Base-by-base conservation (phyloP, 2,113 vertebrate species). In the Eptatretus burgeri region DNA sequence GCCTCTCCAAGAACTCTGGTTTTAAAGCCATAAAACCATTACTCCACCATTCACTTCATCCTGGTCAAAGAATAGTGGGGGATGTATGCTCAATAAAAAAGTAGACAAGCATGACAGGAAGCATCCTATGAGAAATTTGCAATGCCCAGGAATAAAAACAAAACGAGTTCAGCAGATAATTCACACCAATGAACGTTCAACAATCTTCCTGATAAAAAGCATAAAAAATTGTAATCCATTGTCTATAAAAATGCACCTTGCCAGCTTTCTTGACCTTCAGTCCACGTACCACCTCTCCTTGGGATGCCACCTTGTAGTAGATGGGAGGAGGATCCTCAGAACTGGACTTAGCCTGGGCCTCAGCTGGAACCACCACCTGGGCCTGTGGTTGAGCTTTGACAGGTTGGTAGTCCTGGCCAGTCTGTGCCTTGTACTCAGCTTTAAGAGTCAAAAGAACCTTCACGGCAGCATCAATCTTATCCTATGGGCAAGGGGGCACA, bases 241-340 rank as follows among this genome's bases (percentile, higher is more conserved):
- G 27, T 41, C 7, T 7, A 5, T 41, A 60, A 20, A 60, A n/a
- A 67, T 71, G 74, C 72, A 86, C 85, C 80, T 85, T 86, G 8
- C 80, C 71, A 4, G 74, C 80, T 66, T 86, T 94, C 68, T 82
- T 82, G 1, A 74, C 69, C 74, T 91, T 95, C n/a, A 95, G 70
- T 69, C 78, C 83, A 51, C 85, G 79, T 69, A 95, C 83, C 63
- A 78, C 73, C n/a, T 93, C 84, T 63, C 85, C 88, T 69, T 95
- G 84, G 67, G 75, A 74, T 68, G 82, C 71, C 62, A 94, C 82
- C 73, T 76, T 75, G 68, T 71, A 72, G 66, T 75, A 77, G 2
- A 81, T 67, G 1, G 64, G 69, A 63, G 63, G 64, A 69, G 41
- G 64, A 71, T 14, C 66, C 11, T 9, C 56, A 11, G 56, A 10